Evolutionary conservation across 1,140 invertebrate genomes (phyloP).

Genomic region (Xylocopa sonorina): DNA sequence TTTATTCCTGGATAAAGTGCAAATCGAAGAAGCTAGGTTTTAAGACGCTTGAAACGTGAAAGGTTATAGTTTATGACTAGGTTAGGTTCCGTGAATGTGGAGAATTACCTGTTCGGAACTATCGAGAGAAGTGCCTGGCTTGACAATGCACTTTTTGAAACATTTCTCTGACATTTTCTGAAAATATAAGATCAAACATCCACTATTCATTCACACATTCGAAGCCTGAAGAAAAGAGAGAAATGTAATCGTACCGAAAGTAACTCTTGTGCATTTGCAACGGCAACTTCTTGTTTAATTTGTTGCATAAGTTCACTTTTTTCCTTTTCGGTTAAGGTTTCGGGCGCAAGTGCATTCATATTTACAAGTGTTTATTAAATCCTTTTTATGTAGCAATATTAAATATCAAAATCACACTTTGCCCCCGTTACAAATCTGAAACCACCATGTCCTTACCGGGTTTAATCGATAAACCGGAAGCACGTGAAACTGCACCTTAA

Average conservation of each 20-base stretch:
- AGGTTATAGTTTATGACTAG: constrained; percentile 6
- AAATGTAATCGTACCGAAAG: constrained; percentile 86
- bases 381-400: not conserved
- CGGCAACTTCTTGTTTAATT: constrained; percentile 97
- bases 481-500: constrained; percentile 48
- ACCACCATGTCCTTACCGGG: constrained; percentile 19
- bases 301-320: constrained; percentile 96
- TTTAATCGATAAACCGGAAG: constrained; percentile 35
- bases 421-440: not conserved
- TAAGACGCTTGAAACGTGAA: not conserved
- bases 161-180: constrained; percentile 99
- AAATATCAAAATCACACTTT: constrained; percentile 31
- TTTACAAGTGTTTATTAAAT: constrained; percentile 26
- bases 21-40: not conserved
- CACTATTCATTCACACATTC: constrained; percentile 61
- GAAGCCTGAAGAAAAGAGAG: constrained; percentile 28
- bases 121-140: constrained; percentile 94
- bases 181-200: constrained; percentile 75
- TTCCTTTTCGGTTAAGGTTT: constrained; percentile 85
- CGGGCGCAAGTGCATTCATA: constrained; percentile 70
- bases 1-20: not conserved
- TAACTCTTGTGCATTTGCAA: constrained; percentile 97
- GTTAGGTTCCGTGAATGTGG: constrained; percentile 17
- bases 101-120: constrained; percentile 92
- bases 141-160: constrained; percentile 96